Base-by-base conservation (phyloP, 2,888 invertebrate species). In the Elmis aenea region DNA sequence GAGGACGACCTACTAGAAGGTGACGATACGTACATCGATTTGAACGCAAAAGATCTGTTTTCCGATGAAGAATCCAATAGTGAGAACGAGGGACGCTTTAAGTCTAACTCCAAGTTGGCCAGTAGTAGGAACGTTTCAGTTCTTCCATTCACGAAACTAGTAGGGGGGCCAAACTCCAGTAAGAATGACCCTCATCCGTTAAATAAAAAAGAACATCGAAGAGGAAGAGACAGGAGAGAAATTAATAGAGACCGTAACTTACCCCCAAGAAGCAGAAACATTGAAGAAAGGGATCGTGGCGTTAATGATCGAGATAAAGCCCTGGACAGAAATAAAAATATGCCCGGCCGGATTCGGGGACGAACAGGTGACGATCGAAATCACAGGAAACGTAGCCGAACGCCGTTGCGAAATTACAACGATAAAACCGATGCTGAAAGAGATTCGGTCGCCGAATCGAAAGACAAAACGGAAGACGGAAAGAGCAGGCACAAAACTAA, bases 71-170 rank as follows among this genome's bases (percentile, higher is more conserved):
- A 68, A 29, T 62, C 64, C 0, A 62, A 60, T 24, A 58, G 61
- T 35, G 69, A 68, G 40, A 66, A 67, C 38, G 68, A 68, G 42
- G 66, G 66, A 0, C 51, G 67, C 1, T 68, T 67, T 44, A 65
- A 66, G 38, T 57, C 52, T 1, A 54, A 54, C 33, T 39, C 46
- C 5, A 27, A 42, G 41, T 20, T 42, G 26, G 10, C 35, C 11
- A 10, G 25, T 4, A 10, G 42, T 6, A 32, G 35, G 4, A 43
- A 36, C 23, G 32, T 45, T 9, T 27, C 45, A 3, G 37, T 45
- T 23, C 12, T 46, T 24, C 45, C 50, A 3, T 50, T 51, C 14
- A 36, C 50, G 16, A 45, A 51, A 32, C 22, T 52, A 8, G 13
- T 46, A 5, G 42, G 42, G 27, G 40, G 42, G 10, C n/a, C n/a